Base-by-base conservation (phyloP, 2,888 invertebrate species). In the Cataglyphis altisquamis region DNA sequence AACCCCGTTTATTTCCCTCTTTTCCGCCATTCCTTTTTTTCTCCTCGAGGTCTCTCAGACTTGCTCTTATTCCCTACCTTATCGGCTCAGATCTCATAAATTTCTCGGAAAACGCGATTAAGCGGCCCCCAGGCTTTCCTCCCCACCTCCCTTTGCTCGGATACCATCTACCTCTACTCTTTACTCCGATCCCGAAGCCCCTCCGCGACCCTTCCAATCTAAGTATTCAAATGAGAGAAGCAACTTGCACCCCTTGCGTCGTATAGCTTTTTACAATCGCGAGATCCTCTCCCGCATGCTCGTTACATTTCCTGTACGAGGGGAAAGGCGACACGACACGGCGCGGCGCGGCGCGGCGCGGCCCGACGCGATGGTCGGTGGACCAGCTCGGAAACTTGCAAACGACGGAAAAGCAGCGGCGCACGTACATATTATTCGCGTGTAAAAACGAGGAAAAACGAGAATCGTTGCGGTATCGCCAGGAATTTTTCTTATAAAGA, bases 151-250 rank as follows among this genome's bases (percentile, higher is more conserved):
- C 66, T 81, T 73, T 41, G 63, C 68, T n/a, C 78, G 72, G 82
- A 70, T 87, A 77, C 77, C 83, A 63, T 83, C 64, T 75, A 67
- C 75, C 80, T 77, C 70, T 83, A 78, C 84, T 84, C 68, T 82
- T 83, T 77, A 74, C 74, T 67, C 75, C 80, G 82, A 25, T 82
- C 87, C 82, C 86, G 86, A 84, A 74, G 81, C 86, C 83, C 86
- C 86, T 83, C 86, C 86, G 85, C 90, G 91, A 91, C 92, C 92
- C 92, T 93, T 94, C 94, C 94, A 94, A 94, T 94, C 94, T 94
- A 94, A 94, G 94, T 94, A 94, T 94, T 94, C 94, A 94, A 94
- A 94, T 94, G 94, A 94, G 94, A 92, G 91, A 90, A 91, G 91
- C 92, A 88, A 91, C 92, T 92, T 89, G 87, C 90, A 85, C 90